Base-by-base conservation (phyloP, 2,113 vertebrate genomes). In the Hassar affinis region DNA sequence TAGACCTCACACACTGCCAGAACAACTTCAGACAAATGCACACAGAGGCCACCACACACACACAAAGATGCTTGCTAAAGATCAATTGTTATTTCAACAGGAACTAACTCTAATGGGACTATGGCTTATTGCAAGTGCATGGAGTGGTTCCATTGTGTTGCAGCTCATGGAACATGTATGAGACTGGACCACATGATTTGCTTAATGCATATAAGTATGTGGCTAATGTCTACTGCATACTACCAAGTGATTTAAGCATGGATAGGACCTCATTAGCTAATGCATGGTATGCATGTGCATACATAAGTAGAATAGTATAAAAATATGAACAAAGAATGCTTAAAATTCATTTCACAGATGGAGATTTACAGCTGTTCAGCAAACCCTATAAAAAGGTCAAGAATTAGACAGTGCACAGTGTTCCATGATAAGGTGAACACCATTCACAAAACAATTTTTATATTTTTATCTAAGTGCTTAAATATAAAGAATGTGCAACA, bases 1-100 rank as follows among this genome's bases (percentile, higher is more conserved):
- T 79, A 51, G 77, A 83, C 81, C 84, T 85, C 80, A 84, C 82
- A 85, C 74, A 71, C 64, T 18, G 56, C 47, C 45, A 57, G 56
- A 56, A 68, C 61, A 62, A 79, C 14, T 30, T 64, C 35, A 71
- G 30, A 78, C 72, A 71, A 45, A 71, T 54, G 49, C 47, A 75
- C 69, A 47, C 69, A 47, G 1, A 47, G 27, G n/a, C 66, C 64
- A 30, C 83, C 22, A 62, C 59, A 57, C 82, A 47, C 49, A 57
- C 51, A 49, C 42, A 10, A 25, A 52, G 10, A 78, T 35, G 2
- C 49, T 42, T 25, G 62, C 25, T 56, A 54, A 83, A 77, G 47
- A 66, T 33, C 45, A 64, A 12, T 45, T 59, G 38, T 59, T 81
- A 17, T 59, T 57, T 57, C 49, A 42, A 14, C 25, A 52, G 27